These are phyloP conservation scores for Sebastes nivosus DNA, from an alignment of 2,797 vertebrate genomes.

Conservation along the genomic window DNA sequence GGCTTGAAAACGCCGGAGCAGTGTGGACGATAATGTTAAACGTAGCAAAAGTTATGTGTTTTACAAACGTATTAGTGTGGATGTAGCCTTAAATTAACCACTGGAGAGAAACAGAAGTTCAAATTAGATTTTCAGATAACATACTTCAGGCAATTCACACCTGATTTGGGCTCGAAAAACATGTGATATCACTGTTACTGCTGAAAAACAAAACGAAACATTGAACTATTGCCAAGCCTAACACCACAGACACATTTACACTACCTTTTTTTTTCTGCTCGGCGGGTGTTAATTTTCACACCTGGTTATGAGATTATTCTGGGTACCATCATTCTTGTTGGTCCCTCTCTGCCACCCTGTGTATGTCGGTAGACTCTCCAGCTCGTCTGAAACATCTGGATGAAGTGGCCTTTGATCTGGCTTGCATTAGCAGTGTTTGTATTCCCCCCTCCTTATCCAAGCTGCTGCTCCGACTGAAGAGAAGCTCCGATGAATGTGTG, in stretches of 20 bases:
- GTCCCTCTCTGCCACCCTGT: conserved; percentile 4
- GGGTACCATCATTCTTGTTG: background rate
- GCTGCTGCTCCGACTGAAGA: conserved; percentile 25
- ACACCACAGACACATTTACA: background rate
- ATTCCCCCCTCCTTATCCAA: conserved; percentile 25
- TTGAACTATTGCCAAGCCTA: background rate
- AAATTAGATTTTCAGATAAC: no score
- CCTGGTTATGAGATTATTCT: conserved; percentile 18
- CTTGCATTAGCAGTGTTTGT: conserved; percentile 40
- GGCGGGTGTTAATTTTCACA: conserved; percentile 33
- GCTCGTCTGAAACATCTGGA: conserved; percentile 65
- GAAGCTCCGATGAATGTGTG: conserved; percentile 14
- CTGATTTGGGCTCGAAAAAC: background rate
- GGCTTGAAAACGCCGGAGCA: no score
- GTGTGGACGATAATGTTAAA: no score
- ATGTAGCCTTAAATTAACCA: no score
- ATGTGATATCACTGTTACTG: background rate
- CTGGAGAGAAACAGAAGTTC: no score
- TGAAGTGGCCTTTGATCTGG: conserved; percentile 61
- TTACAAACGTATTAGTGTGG: no score
- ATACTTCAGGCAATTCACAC: no score
- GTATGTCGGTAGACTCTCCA: background rate
- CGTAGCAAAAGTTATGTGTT: no score
- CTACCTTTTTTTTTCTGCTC: background rate
- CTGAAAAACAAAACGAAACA: background rate